Conservation (phyloP, 2,888 invertebrate genomes). For the Sphecodes monilicornis region DNA sequence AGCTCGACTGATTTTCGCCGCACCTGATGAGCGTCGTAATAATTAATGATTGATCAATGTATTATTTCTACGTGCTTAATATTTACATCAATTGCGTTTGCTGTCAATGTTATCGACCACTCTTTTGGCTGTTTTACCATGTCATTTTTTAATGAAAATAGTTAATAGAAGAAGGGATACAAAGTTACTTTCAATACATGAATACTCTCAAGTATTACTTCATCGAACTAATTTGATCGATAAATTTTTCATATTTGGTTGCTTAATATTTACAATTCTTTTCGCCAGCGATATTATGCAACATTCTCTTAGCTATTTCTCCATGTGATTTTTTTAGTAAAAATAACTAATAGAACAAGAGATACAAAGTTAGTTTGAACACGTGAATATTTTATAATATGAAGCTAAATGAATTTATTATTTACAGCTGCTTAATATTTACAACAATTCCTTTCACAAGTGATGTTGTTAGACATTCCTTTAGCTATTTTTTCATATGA, state of each 20-base stretch:
- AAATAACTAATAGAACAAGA: too few relatives aligned
- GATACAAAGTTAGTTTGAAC: too few relatives aligned
- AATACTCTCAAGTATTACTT: background rate
- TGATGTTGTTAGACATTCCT: background rate
- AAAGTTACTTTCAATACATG: too few relatives aligned
- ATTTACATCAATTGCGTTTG: conserved; percentile 5
- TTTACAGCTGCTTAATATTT: too few relatives aligned
- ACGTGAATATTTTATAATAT: too few relatives aligned
- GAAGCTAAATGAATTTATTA: too few relatives aligned
- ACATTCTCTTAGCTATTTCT: background rate
- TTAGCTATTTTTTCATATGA: background rate
- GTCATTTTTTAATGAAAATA: background rate
- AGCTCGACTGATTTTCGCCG: background rate
- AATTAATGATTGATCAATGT: background rate
- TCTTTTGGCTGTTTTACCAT: background rate
- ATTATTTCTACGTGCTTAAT: background rate
- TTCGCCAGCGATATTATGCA: background rate
- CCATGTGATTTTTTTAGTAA: background rate
- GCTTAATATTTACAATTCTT: background rate
- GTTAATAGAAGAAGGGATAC: background rate
- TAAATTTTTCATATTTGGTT: background rate
- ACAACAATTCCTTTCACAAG: background rate
- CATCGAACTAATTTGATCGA: background rate
- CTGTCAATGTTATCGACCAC: background rate
- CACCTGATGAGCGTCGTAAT: background rate